Base-by-base conservation (phyloP, 2,888 invertebrate species). In the Drepana falcataria region DNA sequence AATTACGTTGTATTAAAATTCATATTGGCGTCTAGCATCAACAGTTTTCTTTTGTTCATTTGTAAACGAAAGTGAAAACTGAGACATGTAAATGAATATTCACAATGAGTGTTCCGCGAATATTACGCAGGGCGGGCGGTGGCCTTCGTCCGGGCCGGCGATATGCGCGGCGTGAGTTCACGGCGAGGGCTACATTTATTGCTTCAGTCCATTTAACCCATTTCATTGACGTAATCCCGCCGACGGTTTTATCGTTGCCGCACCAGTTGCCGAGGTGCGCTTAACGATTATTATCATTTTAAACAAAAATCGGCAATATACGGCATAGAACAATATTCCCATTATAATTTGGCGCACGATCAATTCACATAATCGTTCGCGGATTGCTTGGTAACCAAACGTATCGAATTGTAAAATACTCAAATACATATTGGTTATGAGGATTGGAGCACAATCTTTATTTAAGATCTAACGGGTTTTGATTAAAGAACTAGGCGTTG, bases 121-220 rank as follows among this genome's bases (percentile, higher is more conserved):
- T 53, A 55, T 54, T 55, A 55, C 48, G 41, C 48, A 6, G 52
- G 51, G 41, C 48, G 55, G 51, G 60, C 56, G 51, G 57, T 70
- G 83, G 71, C 86, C 87, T 86, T 84, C 84, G 61, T 61, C 63
- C 75, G 65, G 79, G 75, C 79, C 73, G 64, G 70, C 69, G 63
- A 59, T 70, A 72, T 61, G 65, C 61, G 58, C 63, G 65, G 56
- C 60, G 55, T 58, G 77, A 79, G 88, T 87, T 89, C 89, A 88
- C 76, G 87, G 87, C 73, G 79, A 87, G 83, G 87, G 86, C 80
- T 81, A 75, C 80, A 75, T 82, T 85, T 85, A 86, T 83, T 81
- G 71, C 84, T 73, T 60, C 73, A 78, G 76, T 83, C 80, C 83
- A 86, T 86, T 83, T 87, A 84, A 81, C 85, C 80, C 77, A 85